phyloP scores from a whole-genome alignment of 1,140 invertebrate genomes.

The Zaprionus inermis region DNA sequence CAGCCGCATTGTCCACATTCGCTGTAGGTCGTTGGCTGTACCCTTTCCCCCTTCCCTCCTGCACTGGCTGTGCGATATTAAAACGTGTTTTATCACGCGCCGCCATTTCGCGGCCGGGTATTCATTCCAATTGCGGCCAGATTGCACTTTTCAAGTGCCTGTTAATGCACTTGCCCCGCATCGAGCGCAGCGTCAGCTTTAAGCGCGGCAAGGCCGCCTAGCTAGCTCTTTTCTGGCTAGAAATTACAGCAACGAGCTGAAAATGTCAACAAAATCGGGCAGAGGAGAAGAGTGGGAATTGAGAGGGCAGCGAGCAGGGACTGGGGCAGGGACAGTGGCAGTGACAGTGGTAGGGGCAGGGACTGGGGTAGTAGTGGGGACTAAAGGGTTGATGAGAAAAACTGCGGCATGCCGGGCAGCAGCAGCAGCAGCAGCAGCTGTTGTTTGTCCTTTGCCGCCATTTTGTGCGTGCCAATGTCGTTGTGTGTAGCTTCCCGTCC shows the following conservation, averaged over 20 bases:
- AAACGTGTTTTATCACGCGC: constrained; percentile 83
- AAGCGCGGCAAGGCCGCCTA: constrained; percentile 14
- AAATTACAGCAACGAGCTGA: constrained; percentile 31
- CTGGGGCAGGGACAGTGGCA: too few relatives aligned
- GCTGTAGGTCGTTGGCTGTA: constrained; percentile 3
- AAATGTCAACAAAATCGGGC: constrained; percentile 30
- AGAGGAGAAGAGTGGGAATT: background rate
- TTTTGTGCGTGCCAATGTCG: constrained; percentile 64
- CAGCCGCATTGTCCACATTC: constrained; percentile 16
- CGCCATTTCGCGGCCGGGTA: constrained; percentile 79
- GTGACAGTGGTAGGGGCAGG: too few relatives aligned
- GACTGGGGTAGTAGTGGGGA: too few relatives aligned
- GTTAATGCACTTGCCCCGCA: constrained; percentile 70
- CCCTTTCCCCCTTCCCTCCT: background rate
- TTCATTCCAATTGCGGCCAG: constrained; percentile 81
- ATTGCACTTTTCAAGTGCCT: constrained; percentile 81
- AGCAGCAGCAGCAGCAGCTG: constrained; percentile 60
- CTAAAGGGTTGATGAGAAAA: constrained; percentile 35
- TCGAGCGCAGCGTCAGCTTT: constrained; percentile 17
- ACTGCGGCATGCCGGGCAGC: constrained; percentile 18
- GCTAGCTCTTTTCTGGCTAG: constrained; percentile 15
- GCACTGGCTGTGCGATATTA: constrained; percentile 57
- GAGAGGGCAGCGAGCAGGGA: too few relatives aligned
- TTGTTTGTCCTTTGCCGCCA: constrained; percentile 80
- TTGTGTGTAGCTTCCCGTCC: constrained; percentile 5